Evolutionary conservation across 2,797 vertebrate species (phyloP).

Genomic region (Balearica regulorum): DNA sequence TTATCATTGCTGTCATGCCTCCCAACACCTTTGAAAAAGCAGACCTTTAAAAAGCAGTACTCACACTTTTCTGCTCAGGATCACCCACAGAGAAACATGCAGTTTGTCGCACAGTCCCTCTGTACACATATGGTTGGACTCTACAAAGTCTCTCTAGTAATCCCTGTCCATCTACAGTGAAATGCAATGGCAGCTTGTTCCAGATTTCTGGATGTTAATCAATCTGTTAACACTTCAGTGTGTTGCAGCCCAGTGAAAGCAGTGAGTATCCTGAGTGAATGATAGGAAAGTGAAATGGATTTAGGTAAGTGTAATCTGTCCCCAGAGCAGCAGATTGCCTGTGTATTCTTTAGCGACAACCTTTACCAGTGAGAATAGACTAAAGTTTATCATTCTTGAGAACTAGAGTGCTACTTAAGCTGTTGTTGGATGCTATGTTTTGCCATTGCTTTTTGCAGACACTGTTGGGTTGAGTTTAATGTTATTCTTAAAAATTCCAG

Average conservation of each 20-base stretch:
- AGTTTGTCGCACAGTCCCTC: neutral
- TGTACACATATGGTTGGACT: neutral
- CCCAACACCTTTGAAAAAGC: neutral
- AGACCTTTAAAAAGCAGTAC: neutral
- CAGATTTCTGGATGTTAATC: neutral
- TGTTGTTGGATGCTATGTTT: neutral
- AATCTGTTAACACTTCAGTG: neutral
- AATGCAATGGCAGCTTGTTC: neutral
- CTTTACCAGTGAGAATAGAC: neutral
- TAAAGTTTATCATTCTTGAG: neutral
- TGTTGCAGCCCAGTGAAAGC: neutral
- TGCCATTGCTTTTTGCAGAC: neutral
- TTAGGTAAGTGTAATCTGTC: neutral
- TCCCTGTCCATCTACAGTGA: neutral
- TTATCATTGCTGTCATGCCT: neutral
- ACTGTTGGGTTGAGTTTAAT: neutral
- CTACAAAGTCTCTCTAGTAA: neutral
- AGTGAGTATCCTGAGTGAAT: neutral
- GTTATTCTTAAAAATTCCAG: neutral
- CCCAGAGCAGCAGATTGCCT: neutral
- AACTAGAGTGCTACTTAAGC: neutral
- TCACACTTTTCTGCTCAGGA: neutral
- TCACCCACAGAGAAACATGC: neutral
- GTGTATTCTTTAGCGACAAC: neutral
- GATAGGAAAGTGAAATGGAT: neutral